phyloP scores from a whole-genome alignment of 2,797 vertebrate genomes.

The Dromococcyx pavoninus region DNA sequence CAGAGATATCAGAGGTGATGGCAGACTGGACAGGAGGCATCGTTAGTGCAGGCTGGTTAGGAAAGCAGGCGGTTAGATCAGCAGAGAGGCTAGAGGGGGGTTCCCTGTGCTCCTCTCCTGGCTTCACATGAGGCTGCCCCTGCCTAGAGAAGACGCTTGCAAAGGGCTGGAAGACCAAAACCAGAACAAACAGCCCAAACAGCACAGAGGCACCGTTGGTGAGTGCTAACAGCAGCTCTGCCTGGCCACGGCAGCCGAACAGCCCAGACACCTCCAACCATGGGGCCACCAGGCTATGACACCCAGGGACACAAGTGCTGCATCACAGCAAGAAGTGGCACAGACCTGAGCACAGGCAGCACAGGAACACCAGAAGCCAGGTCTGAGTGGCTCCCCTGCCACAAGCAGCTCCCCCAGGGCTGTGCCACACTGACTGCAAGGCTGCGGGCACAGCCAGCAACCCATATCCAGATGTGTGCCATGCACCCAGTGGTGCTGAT shows the following conservation, averaged over 20 bases:
- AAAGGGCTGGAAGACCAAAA: not conserved
- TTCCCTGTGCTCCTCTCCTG: conserved; percentile 22
- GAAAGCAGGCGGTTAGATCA: conserved; percentile 52
- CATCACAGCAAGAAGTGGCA: accelerated
- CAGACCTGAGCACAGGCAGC: not conserved
- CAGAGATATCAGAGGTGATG: not conserved
- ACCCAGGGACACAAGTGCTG: accelerated
- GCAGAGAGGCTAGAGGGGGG: conserved; percentile 46
- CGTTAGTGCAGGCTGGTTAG: conserved; percentile 25
- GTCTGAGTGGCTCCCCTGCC: accelerated
- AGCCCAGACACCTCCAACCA: not conserved
- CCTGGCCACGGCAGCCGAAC: accelerated
- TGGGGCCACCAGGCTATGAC: not conserved
- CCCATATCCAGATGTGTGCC: not conserved
- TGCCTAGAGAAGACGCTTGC: not conserved
- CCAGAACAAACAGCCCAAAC: accelerated
- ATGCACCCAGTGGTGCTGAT: accelerated
- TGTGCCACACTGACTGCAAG: not conserved
- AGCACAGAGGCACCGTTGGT: accelerated
- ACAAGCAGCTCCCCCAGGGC: not conserved
- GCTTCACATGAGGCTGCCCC: not conserved
- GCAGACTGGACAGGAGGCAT: not conserved
- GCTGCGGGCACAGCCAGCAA: not conserved
- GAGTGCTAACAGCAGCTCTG: not conserved
- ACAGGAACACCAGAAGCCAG: accelerated